Conservation (phyloP, 2,113 vertebrate species). For the Vidua macroura region DNA sequence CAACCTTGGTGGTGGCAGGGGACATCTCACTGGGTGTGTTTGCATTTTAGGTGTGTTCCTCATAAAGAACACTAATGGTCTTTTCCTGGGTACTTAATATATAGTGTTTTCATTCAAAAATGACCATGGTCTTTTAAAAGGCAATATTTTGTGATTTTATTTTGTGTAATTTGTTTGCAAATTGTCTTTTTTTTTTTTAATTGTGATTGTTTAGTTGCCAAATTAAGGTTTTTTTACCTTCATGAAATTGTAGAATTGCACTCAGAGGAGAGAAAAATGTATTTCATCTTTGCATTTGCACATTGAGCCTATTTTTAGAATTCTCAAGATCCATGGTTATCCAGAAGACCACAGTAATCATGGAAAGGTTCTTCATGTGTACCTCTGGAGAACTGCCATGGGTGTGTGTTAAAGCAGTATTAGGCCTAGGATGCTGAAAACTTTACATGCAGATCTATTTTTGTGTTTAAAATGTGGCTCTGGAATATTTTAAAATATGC, state of each 20-base stretch:
- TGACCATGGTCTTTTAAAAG: background rate
- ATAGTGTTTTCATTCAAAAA: conserved; percentile 2
- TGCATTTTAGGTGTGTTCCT: background rate
- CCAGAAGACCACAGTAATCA: background rate
- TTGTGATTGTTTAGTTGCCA: background rate
- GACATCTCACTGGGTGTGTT: background rate
- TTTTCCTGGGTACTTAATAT: background rate
- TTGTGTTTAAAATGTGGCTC: background rate
- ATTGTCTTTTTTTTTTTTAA: background rate
- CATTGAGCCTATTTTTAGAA: background rate
- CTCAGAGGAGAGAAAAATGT: background rate
- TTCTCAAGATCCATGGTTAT: background rate
- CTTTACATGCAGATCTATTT: background rate
- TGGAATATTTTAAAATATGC: background rate
- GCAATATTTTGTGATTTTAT: background rate
- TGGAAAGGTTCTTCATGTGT: background rate
- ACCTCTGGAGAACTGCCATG: background rate
- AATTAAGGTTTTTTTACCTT: background rate
- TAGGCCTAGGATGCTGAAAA: background rate
- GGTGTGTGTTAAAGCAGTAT: background rate
- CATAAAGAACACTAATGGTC: background rate
- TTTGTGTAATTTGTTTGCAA: background rate
- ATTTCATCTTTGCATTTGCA: background rate
- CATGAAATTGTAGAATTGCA: background rate
- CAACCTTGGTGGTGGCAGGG: background rate